These are phyloP conservation scores for Colinus virginianus DNA, from an alignment of 2,113 vertebrate genomes.

Conservation along the genomic window DNA sequence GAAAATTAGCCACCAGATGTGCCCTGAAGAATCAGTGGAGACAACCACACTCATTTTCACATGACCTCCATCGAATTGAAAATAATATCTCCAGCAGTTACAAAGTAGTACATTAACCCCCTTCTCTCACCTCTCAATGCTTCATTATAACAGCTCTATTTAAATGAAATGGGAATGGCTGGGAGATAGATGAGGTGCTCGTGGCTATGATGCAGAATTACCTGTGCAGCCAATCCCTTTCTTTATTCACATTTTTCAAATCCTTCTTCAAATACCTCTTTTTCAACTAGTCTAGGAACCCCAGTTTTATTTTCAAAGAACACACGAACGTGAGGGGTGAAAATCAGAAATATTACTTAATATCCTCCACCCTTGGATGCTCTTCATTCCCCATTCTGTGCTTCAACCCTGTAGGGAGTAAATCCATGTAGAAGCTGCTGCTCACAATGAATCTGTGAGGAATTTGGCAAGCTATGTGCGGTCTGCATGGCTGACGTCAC, in stretches of 20 bases:
- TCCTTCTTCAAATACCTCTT: neutral
- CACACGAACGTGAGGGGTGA: neutral
- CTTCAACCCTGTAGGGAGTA: neutral
- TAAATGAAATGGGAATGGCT: neutral
- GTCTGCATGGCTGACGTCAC: neutral
- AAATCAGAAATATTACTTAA: neutral
- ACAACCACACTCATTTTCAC: neutral
- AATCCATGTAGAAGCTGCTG: neutral
- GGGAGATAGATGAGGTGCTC: slow-evolving; percentile 3
- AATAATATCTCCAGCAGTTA: neutral
- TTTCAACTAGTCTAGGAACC: neutral
- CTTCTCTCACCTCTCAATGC: slow-evolving; percentile 22
- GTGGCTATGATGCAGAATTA: neutral
- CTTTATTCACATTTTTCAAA: neutral
- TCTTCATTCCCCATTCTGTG: neutral
- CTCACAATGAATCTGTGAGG: neutral
- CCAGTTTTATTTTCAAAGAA: neutral
- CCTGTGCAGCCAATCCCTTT: neutral
- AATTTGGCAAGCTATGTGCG: neutral
- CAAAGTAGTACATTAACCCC: neutral
- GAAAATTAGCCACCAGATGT: neutral
- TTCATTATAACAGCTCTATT: slow-evolving; percentile 4
- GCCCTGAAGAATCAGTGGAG: neutral
- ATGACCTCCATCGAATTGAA: slow-evolving; percentile 5
- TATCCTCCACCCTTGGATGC: neutral